phyloP scores from a whole-genome alignment of 2,888 invertebrate species.

The Caprella mutica region DNA sequence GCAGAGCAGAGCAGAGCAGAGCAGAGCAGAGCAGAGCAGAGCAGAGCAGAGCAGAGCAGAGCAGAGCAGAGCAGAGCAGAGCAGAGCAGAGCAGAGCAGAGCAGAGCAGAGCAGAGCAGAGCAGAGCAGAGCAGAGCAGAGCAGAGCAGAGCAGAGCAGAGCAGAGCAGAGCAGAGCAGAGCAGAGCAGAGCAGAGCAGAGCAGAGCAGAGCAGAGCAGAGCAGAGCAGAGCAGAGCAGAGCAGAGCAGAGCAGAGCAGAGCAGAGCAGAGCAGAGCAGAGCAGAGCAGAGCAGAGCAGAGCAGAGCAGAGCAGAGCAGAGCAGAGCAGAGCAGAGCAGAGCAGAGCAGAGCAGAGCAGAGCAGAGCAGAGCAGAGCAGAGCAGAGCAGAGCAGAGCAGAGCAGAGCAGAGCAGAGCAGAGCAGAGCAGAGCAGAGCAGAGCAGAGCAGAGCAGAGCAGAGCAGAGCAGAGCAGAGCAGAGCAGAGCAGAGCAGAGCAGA shows the following conservation, averaged over 20 bases:
- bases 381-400: conserved; percentile 2
- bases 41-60: not conserved
- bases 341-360: not conserved
- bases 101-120: not conserved
- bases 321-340: too few relatives aligned
- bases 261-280: not conserved
- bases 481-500: too few relatives aligned
- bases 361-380: not conserved
- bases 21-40: not conserved
- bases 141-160: not conserved
- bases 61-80: not conserved
- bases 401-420: conserved; percentile 4
- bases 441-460: not conserved
- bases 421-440: not conserved
- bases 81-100: not conserved
- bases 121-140: not conserved
- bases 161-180: not conserved
- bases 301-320: too few relatives aligned
- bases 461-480: too few relatives aligned
- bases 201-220: not conserved
- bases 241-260: not conserved
- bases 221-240: not conserved
- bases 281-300: not conserved
- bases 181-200: not conserved
- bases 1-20: not conserved